These are phyloP conservation scores for Strigamia maritima DNA, from an alignment of 2,888 invertebrate species.

Conservation along the genomic window DNA sequence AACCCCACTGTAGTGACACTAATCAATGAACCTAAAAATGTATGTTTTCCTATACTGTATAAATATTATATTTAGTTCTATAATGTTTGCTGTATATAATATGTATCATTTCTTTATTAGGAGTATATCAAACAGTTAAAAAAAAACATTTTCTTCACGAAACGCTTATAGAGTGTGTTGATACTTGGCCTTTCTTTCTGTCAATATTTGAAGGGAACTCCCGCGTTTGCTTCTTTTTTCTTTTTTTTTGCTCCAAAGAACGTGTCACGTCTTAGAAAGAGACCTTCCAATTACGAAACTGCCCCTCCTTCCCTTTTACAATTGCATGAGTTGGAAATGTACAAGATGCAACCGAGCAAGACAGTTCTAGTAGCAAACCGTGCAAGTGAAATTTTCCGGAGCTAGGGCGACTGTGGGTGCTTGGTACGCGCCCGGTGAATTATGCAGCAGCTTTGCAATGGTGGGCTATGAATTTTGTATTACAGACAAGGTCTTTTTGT, in stretches of 20 bases:
- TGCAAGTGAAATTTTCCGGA: neutral
- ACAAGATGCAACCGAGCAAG: neutral
- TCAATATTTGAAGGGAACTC: neutral
- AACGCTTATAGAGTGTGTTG: neutral
- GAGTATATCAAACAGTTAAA: neutral
- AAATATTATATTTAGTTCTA: neutral
- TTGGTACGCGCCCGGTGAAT: neutral
- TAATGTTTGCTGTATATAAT: neutral
- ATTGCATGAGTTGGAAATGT: neutral
- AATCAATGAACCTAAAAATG: neutral
- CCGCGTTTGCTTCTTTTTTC: neutral
- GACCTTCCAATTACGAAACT: neutral
- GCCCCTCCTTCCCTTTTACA: neutral
- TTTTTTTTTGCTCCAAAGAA: neutral
- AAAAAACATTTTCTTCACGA: neutral
- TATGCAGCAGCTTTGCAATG: neutral
- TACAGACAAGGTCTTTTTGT: neutral
- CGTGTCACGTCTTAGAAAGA: neutral
- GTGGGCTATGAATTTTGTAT: neutral
- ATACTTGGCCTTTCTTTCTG: neutral
- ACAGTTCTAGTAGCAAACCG: neutral
- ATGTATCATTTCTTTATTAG: neutral
- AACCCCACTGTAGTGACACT: neutral
- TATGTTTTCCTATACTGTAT: neutral
- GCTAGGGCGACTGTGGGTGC: neutral